These are phyloP conservation scores for Takifugu bimaculatus DNA, from an alignment of 2,113 vertebrate species.

Conservation along the genomic window DNA sequence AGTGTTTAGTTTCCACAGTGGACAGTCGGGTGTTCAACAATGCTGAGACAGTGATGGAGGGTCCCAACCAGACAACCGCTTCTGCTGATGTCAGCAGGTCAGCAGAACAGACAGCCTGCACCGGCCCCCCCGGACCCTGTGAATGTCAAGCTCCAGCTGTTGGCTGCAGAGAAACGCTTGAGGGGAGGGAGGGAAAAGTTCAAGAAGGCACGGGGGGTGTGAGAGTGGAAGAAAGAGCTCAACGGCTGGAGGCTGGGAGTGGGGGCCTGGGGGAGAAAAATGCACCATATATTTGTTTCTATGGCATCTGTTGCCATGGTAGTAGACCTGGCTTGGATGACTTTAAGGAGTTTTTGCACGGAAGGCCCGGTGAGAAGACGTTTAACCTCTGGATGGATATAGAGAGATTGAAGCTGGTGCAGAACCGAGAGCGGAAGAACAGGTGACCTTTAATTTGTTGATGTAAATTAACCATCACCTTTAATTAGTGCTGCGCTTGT, in stretches of 20 bases:
- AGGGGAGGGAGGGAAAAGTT: constrained; percentile 17
- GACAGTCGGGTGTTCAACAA: constrained; percentile 48
- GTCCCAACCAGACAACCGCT: constrained; percentile 11
- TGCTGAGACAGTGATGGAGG: constrained; percentile 41
- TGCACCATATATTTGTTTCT: constrained; percentile 54
- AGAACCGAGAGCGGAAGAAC: constrained; percentile 71
- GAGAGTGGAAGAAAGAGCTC: constrained; percentile 41
- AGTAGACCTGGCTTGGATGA: constrained; percentile 78
- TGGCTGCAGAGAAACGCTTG: not conserved
- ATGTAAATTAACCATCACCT: not conserved
- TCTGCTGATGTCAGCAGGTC: constrained; percentile 7
- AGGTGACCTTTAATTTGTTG: constrained; percentile 72
- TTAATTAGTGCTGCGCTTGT: not conserved
- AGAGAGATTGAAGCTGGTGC: constrained; percentile 80
- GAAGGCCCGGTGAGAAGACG: constrained; percentile 82
- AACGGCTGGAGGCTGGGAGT: constrained; percentile 24
- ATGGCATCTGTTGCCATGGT: constrained; percentile 59
- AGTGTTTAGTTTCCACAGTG: constrained; percentile 50
- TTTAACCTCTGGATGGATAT: constrained; percentile 89
- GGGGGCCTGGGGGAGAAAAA: constrained; percentile 56
- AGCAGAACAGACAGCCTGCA: not conserved
- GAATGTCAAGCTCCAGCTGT: not conserved
- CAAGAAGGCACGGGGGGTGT: constrained; percentile 31
- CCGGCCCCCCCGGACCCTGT: constrained; percentile 1
- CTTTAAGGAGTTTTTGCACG: constrained; percentile 86